Conservation (phyloP, 2,113 vertebrate genomes). For the Ovis aries region ARS-UI_Ramb_v3.0 NC_056077.1:6249501-6250000, state of each 20-base stretch:
- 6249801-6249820: neutral
- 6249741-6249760: neutral
- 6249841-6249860: neutral
- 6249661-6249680: neutral
- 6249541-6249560: neutral
- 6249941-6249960: neutral
- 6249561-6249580: fast-evolving
- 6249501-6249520: neutral
- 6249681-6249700: neutral
- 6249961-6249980: neutral
- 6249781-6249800: neutral
- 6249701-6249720: neutral
- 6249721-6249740: neutral
- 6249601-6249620: too few species aligned
- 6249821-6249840: neutral
- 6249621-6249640: neutral
- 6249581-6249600: fast-evolving
- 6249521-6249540: too few species aligned
- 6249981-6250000: neutral
- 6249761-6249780: neutral
- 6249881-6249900: neutral
- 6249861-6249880: neutral
- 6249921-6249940: neutral
- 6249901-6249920: neutral
- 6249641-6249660: neutral